Base-by-base conservation (phyloP, 1,140 invertebrate genomes). In the Euwallacea fornicatus region DNA sequence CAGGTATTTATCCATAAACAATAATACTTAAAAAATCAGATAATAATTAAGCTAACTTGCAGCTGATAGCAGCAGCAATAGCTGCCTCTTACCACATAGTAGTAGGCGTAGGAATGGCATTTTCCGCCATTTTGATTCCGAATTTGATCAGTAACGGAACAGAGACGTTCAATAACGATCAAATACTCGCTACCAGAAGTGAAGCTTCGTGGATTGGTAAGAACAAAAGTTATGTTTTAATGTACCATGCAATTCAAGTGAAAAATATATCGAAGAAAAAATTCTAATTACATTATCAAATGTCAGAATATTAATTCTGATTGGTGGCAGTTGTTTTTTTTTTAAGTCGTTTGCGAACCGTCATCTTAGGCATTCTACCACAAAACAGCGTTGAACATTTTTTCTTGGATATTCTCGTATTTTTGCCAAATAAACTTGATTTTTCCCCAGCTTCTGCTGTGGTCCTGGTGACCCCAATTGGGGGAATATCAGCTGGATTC, bases 101-200 rank as follows among this genome's bases (percentile, higher is more conserved):
- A 7, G 84, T 87, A 7, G 86, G 86, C 8, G 78, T 87, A 4
- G 81, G 83, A 44, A 83, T 84, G 4, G 88, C 88, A 0, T 89
- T 86, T 76, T 89, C 87, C 8, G 87, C 86, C 7, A 85, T 88
- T n/a, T 78, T 89, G 15, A 78, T 89, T 47, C 87, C 88, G 0
- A 87, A 89, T 77, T 76, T 89, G 15, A 71, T 72, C 59, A 46
- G 58, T 13, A 69, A 73, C 50, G 46, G 21, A 9, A 66, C 46
- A 1, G 47, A 67, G 15, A n/a, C 33, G 4, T 60, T 54, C 11
- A 44, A 42, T 9, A 44, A 59, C 16, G 71, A 71, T 65, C 79
- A 84, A 72, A 9, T 84, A 6, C 70, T 76, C 47, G 81, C 85
- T 6, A 83, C 81, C 0, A 79, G 80, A 75, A 69, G 64, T 11